These are phyloP conservation scores for Caenorhabditis becei DNA, from an alignment of 2,888 invertebrate genomes.

Conservation along the genomic window DNA sequence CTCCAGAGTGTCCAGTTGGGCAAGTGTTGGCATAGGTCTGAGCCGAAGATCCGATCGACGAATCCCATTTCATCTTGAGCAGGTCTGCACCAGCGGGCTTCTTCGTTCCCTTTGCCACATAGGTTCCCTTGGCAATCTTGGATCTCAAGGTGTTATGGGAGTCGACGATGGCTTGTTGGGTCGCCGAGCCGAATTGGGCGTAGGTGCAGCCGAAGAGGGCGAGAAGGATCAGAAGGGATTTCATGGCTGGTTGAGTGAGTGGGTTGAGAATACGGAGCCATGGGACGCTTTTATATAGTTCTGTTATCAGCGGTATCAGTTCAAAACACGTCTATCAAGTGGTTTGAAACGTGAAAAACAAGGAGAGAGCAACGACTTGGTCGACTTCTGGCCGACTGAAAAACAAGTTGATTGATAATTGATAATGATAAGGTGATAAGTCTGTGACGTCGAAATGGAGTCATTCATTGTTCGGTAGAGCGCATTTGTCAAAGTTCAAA, in stretches of 20 bases:
- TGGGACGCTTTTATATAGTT: too few species aligned
- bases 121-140: constrained; percentile 36
- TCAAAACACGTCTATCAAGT: too few species aligned
- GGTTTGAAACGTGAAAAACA: too few species aligned
- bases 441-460: too few species aligned
- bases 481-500: too few species aligned
- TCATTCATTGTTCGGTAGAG: neutral
- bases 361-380: too few species aligned
- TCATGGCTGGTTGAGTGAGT: too few species aligned
- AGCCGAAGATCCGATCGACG: constrained; percentile 14
- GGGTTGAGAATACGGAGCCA: too few species aligned
- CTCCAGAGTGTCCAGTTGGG: constrained; percentile 25
- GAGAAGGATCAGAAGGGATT: neutral
- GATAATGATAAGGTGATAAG: too few species aligned
- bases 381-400: too few species aligned
- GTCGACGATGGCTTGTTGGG: constrained; percentile 24
- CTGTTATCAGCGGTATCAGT: too few species aligned
- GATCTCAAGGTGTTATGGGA: constrained; percentile 31
- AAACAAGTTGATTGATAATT: too few species aligned
- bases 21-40: constrained; percentile 42
- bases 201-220: neutral
- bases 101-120: constrained; percentile 19
- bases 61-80: constrained; percentile 42
- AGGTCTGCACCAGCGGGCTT: constrained; percentile 27
- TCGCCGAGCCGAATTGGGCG: constrained; percentile 20